These are phyloP conservation scores for Calonectris borealis DNA, from an alignment of 2,113 vertebrate genomes.

Conservation along the genomic window DNA sequence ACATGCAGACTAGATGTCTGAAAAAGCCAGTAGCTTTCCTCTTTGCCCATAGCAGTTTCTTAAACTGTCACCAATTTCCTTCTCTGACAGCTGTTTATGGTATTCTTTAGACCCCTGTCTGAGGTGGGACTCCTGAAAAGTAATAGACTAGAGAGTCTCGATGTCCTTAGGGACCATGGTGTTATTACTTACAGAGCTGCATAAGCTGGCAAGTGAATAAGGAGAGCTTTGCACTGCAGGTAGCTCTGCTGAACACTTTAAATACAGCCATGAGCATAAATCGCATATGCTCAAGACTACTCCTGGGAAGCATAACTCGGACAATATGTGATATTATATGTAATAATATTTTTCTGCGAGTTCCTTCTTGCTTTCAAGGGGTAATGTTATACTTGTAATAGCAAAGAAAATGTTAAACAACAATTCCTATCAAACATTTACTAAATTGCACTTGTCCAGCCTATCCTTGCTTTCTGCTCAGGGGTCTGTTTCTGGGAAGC, in stretches of 20 bases:
- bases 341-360: not conserved
- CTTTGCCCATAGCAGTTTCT: not conserved
- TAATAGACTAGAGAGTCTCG: not conserved
- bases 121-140: not conserved
- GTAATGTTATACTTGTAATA: not conserved
- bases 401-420: not conserved
- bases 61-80: not conserved
- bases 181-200: not conserved
- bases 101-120: not conserved
- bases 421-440: not conserved
- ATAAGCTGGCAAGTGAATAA: not conserved
- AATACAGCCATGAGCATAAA: not conserved
- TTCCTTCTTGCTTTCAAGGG: not conserved
- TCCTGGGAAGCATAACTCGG: slow-evolving; percentile 12
- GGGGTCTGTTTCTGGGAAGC: not conserved
- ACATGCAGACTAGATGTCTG: not conserved
- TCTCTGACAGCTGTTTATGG: not conserved
- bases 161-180: not conserved
- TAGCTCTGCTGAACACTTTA: not conserved
- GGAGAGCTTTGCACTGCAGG: not conserved
- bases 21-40: not conserved
- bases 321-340: not conserved
- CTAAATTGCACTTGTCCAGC: not conserved
- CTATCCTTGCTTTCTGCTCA: not conserved
- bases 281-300: not conserved